phyloP scores from a whole-genome alignment of 2,797 vertebrate species.

The Pangasius krempfi region DNA sequence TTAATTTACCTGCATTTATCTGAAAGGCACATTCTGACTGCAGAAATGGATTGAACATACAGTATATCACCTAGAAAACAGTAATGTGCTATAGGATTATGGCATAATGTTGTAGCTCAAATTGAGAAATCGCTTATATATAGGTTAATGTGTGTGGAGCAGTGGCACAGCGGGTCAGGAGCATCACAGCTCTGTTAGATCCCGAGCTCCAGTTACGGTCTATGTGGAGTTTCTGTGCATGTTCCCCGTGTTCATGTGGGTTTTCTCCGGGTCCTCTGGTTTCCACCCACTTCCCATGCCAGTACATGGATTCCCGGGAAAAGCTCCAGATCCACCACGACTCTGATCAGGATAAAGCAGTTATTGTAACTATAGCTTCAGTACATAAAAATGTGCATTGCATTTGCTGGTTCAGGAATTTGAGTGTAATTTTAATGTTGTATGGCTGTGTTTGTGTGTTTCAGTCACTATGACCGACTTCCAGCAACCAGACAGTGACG shows the following conservation, averaged over 20 bases:
- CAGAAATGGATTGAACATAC: neutral
- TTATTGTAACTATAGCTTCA: neutral
- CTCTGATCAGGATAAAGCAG: neutral
- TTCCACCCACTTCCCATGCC: neutral
- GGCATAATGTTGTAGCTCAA: neutral
- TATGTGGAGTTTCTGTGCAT: neutral
- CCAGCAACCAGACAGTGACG: conserved; percentile 86
- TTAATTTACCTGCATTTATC: neutral
- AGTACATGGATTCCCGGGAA: neutral
- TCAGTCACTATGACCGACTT: conserved; percentile 84
- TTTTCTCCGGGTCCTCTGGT: neutral
- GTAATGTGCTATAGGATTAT: neutral
- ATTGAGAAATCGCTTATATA: neutral
- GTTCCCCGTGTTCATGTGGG: neutral
- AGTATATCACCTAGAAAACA: neutral
- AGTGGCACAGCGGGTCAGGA: neutral
- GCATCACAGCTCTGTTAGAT: neutral
- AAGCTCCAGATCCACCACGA: neutral
- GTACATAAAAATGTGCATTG: neutral
- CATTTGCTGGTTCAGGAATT: neutral
- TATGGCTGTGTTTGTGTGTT: conserved; percentile 49
- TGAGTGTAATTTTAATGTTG: neutral
- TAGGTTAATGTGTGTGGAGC: neutral
- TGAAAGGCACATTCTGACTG: neutral
- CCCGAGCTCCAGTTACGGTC: neutral